Evolutionary conservation across 2,113 vertebrate species (phyloP), one percentile per base, ranked within the genome.

Genomic region (Nanorana parkeri): DNA sequence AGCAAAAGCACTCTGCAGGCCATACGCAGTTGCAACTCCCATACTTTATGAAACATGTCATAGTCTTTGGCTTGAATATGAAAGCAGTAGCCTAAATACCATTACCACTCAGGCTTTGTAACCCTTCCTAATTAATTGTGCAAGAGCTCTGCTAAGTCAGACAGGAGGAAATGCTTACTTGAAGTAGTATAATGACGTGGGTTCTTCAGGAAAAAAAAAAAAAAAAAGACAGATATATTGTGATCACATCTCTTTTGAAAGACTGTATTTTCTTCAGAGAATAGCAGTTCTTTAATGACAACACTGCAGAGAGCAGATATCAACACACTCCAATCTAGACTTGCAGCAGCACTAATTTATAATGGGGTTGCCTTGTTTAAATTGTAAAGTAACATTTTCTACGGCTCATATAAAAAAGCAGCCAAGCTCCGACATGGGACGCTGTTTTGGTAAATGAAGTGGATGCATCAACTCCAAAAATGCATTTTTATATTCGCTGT

Each of bases 31-130:
- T 54, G 78, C 58, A 54, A 23, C 41, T 81, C 19, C 36, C 73
- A 17, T 63, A 80, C 36, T 80, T 80, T 80, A 80, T 55, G 78
- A 58, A 72, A 72, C 78, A 81, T 73, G 68, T 26, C n/a, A 64
- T 64, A 81, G 54, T 63, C 6, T 24, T 64, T 73, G 58, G 67
- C 78, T 71, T 51, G 67, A 51, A 80, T 52, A 71, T 72, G 56
- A 54, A 80, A 29, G 78, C 32, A 60, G 66, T 23, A 71, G 67
- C 21, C 78, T 63, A 80, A 72, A 80, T 63, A 54, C 56, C 55
- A 63, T 80, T 72, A 61, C 78, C 55, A 72, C 32, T 63, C 78
- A 72, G 61, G 58, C 78, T 72, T 80, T 71, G 78, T 72, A 71
- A 60, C 56, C 19, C 26, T 63, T 63, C 56, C 72, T 80, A 63